Conservation (phyloP, 2,888 invertebrate species). For the Lacanobia oleracea region DNA sequence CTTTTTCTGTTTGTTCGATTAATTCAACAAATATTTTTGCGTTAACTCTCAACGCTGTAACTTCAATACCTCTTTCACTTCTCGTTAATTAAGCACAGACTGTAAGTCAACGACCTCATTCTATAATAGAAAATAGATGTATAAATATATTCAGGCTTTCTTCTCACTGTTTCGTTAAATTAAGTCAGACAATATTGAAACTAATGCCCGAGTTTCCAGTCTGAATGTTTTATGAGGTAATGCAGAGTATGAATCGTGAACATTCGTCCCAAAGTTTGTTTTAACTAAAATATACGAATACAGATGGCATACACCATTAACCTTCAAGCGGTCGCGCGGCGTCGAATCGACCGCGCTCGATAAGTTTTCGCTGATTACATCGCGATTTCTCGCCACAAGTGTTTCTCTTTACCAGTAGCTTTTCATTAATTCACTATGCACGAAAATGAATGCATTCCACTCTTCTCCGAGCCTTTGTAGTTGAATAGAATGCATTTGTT, state of each 20-base stretch:
- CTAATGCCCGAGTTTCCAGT: conserved; percentile 46
- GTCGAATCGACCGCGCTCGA: too few relatives aligned
- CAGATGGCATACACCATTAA: conserved; percentile 55
- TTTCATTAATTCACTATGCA: too few relatives aligned
- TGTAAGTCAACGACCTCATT: conserved; percentile 11
- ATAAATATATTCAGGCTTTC: conserved; percentile 6
- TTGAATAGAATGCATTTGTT: too few relatives aligned
- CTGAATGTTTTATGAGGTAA: conserved; percentile 53
- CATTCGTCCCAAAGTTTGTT: conserved; percentile 54
- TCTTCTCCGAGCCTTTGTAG: too few relatives aligned
- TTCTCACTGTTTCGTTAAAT: conserved; percentile 38
- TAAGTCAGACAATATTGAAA: conserved; percentile 46
- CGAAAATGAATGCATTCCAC: too few relatives aligned
- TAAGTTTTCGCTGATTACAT: too few relatives aligned
- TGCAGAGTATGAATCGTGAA: conserved; percentile 42
- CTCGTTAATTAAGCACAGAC: conserved; percentile 18
- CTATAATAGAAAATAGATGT: conserved; percentile 15
- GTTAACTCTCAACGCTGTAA: neutral
- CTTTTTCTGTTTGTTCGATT: neutral
- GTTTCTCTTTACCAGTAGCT: too few relatives aligned
- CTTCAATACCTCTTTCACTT: neutral
- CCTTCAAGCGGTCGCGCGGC: too few relatives aligned
- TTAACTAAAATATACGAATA: conserved; percentile 59
- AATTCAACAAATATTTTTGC: conserved; percentile 1
- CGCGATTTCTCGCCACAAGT: too few relatives aligned